phyloP scores from a whole-genome alignment of 2,113 vertebrate species.

The Paraplagusia blochii region DNA sequence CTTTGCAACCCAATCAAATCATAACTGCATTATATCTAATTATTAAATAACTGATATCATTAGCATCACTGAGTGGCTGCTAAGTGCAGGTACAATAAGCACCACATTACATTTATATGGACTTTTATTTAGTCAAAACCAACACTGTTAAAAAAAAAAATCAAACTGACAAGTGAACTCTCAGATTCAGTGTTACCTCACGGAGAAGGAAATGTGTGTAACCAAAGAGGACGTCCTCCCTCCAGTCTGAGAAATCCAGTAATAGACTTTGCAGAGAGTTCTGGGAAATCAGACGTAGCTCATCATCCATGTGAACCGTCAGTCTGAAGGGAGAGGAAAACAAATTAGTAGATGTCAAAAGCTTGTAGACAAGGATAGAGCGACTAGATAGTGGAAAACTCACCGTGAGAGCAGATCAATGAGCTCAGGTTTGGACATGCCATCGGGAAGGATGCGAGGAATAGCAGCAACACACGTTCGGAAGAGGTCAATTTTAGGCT shows the following conservation, averaged over 20 bases:
- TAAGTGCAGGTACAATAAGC: too few relatives aligned
- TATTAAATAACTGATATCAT: too few relatives aligned
- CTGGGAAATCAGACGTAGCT: slow-evolving; percentile 96
- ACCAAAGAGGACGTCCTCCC: slow-evolving; percentile 94
- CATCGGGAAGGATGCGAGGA: slow-evolving; percentile 94
- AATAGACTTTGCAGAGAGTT: slow-evolving; percentile 96
- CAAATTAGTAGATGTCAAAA: not conserved
- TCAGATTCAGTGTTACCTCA: slow-evolving; percentile 66
- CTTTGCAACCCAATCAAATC: too few relatives aligned
- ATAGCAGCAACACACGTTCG: slow-evolving; percentile 96
- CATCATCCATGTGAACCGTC: slow-evolving; percentile 98
- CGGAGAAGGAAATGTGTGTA: slow-evolving; percentile 95
- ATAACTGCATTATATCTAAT: too few relatives aligned
- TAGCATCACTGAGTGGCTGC: too few relatives aligned
- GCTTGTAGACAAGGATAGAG: not conserved
- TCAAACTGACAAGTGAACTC: not conserved
- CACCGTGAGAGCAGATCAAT: slow-evolving; percentile 95
- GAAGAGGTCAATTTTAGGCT: slow-evolving; percentile 98
- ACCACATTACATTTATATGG: too few relatives aligned
- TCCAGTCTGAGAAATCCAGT: slow-evolving; percentile 95
- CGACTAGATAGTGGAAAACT: slow-evolving; percentile 21
- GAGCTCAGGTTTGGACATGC: slow-evolving; percentile 96
- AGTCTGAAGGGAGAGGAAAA: slow-evolving; percentile 72
- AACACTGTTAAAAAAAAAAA: too few relatives aligned
- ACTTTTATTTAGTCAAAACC: too few relatives aligned